Conservation (phyloP, 2,113 vertebrate genomes). For the Microcebus lehilahytsara region DNA sequence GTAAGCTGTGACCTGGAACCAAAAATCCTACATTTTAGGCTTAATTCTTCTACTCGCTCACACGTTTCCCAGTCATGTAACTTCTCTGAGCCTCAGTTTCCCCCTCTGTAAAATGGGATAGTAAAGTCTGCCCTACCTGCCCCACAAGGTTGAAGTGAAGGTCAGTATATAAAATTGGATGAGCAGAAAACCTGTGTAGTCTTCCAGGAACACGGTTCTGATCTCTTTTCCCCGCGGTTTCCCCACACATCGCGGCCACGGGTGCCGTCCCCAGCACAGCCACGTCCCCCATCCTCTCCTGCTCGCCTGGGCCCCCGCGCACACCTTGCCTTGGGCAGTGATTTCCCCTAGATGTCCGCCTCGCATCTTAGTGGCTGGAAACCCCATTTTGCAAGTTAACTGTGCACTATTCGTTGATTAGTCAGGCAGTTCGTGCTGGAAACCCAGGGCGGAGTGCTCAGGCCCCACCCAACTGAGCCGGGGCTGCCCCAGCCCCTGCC, state of each 20-base stretch:
- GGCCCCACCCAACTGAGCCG: background rate
- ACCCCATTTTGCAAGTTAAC: background rate
- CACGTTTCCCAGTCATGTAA: background rate
- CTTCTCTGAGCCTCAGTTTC: background rate
- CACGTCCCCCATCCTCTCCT: background rate
- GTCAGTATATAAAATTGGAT: background rate
- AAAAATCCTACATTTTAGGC: background rate
- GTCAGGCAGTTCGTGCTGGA: background rate
- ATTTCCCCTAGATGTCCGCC: background rate
- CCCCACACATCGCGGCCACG: background rate
- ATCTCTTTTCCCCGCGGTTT: background rate
- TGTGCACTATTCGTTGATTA: fast-evolving
- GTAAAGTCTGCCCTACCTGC: background rate
- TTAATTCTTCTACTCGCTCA: background rate
- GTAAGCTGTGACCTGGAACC: background rate
- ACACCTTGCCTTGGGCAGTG: background rate
- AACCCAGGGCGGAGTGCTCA: background rate
- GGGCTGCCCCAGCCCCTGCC: background rate
- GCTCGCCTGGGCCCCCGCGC: background rate
- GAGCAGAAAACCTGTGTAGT: background rate
- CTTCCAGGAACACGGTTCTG: background rate
- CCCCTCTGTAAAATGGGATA: background rate
- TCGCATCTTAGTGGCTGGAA: fast-evolving
- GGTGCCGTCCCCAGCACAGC: background rate
- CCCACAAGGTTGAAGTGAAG: background rate